phyloP scores from a whole-genome alignment of 2,797 vertebrate species.

The Gorsachius magnificus region DNA sequence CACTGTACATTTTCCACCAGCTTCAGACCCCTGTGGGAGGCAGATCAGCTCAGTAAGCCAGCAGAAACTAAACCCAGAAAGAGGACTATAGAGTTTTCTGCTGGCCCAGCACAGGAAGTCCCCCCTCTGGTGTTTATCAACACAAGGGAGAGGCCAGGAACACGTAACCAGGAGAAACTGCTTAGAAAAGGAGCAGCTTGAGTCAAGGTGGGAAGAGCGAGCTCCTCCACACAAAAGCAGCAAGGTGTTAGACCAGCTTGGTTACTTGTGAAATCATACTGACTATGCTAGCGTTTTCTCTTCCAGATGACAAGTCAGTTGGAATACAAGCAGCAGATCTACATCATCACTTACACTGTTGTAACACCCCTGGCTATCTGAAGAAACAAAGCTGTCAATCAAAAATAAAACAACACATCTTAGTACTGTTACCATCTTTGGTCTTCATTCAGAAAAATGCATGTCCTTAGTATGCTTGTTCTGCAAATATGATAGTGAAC shows the following conservation, averaged over 20 bases:
- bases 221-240: not conserved
- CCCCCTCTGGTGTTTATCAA: not conserved
- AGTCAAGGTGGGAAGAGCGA: not conserved
- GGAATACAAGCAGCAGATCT: not conserved
- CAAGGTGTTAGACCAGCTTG: slow-evolving; percentile 10
- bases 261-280: slow-evolving; percentile 29
- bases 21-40: not conserved
- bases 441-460: not conserved
- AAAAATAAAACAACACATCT: not conserved
- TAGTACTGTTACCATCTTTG: not conserved
- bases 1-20: not conserved
- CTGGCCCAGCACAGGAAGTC: not conserved
- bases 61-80: not conserved
- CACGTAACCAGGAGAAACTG: not conserved
- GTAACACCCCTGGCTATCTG: not conserved
- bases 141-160: not conserved
- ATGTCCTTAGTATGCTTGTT: not conserved
- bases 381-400: slow-evolving; percentile 26
- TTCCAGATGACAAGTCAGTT: not conserved
- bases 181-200: not conserved
- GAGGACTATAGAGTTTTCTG: not conserved
- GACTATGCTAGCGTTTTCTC: not conserved
- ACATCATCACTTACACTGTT: not conserved
- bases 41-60: not conserved
- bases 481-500: not conserved